Conservation (phyloP, 2,113 vertebrate species). For the Callospermophilus lateralis region DNA sequence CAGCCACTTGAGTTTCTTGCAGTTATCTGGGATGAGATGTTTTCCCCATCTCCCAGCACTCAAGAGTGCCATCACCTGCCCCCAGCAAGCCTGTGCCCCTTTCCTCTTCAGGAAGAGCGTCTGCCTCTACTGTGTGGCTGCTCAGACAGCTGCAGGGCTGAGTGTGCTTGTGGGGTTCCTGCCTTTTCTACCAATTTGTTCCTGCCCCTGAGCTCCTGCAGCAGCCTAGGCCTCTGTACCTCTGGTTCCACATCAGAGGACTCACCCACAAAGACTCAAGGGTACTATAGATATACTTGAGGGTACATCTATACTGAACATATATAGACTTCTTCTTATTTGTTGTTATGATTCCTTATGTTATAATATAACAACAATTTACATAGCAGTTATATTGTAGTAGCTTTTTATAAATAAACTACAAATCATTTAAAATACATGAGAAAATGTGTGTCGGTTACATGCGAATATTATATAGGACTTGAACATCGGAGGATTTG, state of each 20-base stretch:
- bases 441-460: not conserved
- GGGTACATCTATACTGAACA: not conserved
- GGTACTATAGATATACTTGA: no score
- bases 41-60: not conserved
- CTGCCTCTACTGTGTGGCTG: rapidly evolving
- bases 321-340: not conserved
- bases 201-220: not conserved
- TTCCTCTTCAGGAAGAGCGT: not conserved
- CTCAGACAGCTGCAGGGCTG: rapidly evolving
- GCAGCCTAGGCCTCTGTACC: no score
- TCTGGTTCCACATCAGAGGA: not conserved
- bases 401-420: not conserved
- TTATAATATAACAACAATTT: not conserved
- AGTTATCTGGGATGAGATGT: not conserved
- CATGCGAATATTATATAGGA: no score
- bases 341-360: not conserved
- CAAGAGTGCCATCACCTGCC: rapidly evolving
- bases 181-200: rapidly evolving
- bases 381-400: not conserved
- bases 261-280: no score
- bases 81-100: not conserved
- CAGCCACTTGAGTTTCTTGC: rapidly evolving
- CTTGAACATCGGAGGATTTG: not conserved
- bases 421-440: not conserved
- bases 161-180: no score